These are phyloP conservation scores for Ascidia mentula DNA, from an alignment of 23 tunicate genomes.

Conservation along the genomic window DNA sequence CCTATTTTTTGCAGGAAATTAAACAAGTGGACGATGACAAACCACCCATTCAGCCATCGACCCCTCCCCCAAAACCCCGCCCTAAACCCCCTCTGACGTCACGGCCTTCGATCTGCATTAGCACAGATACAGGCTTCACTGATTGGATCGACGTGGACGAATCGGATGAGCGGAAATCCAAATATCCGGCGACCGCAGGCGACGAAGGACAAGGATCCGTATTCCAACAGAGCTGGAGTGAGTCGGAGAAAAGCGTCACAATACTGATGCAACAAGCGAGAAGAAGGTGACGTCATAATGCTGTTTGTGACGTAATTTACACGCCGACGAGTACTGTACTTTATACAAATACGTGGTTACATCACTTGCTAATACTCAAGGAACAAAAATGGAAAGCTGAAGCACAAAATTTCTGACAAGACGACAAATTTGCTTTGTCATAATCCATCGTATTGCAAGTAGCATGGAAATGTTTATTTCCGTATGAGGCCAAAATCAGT, in stretches of 20 bases:
- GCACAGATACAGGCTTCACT: slow-evolving; percentile 28
- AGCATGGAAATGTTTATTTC: no score
- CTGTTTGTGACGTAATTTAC: neutral
- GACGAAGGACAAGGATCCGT: slow-evolving; percentile 17
- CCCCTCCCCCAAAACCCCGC: neutral
- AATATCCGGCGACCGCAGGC: neutral
- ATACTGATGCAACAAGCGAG: slow-evolving; percentile 41
- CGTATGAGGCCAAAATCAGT: no score
- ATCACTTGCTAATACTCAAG: no score
- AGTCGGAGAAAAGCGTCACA: slow-evolving; percentile 43
- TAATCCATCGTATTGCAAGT: no score
- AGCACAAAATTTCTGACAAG: no score
- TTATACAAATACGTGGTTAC: no score
- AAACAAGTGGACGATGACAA: neutral
- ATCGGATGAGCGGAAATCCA: neutral
- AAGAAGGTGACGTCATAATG: slow-evolving; percentile 20
- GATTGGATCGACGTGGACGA: slow-evolving; percentile 40
- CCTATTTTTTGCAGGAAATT: neutral
- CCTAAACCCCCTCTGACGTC: neutral
- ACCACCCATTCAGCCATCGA: neutral
- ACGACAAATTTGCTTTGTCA: no score
- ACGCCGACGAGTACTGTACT: no score
- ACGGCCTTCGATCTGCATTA: slow-evolving; percentile 66
- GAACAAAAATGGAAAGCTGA: no score
- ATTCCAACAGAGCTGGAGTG: slow-evolving; percentile 33